Base-by-base conservation (phyloP, 2,113 vertebrate species). In the Tetraodon nigroviridis region DNA sequence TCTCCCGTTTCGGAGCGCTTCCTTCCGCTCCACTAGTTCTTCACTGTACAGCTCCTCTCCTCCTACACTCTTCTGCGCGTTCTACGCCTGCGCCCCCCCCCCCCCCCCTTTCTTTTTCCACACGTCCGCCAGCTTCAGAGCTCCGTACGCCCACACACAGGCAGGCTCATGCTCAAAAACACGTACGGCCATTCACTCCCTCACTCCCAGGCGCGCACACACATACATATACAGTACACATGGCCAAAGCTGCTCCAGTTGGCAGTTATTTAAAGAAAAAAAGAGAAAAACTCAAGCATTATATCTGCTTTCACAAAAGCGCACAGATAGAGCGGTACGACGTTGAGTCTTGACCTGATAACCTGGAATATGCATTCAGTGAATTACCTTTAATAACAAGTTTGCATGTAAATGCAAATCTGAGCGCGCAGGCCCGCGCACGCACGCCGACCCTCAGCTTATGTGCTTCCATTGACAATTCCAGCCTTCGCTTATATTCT, bases 1-100 rank as follows among this genome's bases (percentile, higher is more conserved):
- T 85, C 89, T 89, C 82, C 76, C 78, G 78, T 89, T 86, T 88
- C 84, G 78, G 84, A 87, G 80, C 56, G 73, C 83, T 82, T 87
- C 84, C 84, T 89, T 90, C 87, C 86, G 83, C 88, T 89, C 76
- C 77, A 84, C 78, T 85, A 61, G 64, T 71, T 78, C 76, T 79
- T 68, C 74, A 82, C 85, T 86, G 70, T 83, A 82, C 84, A 76
- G 55, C 73, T 83, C 73, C 69, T 75, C 76, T 77, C 69, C 51
- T 75, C 75, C 69, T 75, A 75, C 75, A 71, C 69, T 80, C 72
- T 64, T 71, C 77, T 78, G 71, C 64, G 46, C 54, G 24, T 67
- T 69, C 76, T 65, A 71, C 61, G 67, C 66, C 70, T 77, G 75
- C 52, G 19, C 71, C 75, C 77, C 78, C 76, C 75, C 82, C 76